Base-by-base conservation (phyloP, 2,797 vertebrate genomes). In the Siniperca obscura region DNA sequence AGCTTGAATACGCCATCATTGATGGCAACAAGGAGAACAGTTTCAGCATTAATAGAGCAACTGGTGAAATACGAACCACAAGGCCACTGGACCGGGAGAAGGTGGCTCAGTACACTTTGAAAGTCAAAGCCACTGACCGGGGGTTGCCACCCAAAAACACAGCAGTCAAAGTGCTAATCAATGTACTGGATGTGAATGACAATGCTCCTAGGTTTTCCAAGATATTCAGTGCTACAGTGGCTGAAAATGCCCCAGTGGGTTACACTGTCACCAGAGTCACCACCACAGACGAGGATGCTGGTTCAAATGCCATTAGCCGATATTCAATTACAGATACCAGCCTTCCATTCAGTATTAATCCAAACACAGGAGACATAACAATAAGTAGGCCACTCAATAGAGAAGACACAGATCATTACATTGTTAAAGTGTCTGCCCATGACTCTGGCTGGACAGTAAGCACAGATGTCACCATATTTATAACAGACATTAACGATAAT, bases 391-490 rank as follows among this genome's bases (percentile, higher is more conserved):
- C 97, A 0, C 94, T 99, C 19, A 98, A 99, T 68, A 96, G 98
- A 90, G 98, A 99, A 90, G 97, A 99, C 87, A 97, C 94, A 0
- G 96, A 98, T 77, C 97, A 97, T 70, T 99, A 99, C 88, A 97
- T 98, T 14, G 96, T 98, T 81, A 96, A 96, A 85, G 97, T 99
- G 48, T 97, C 98, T 3, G 98, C 98, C 0, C 98, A 98, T 11
- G 98, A 99, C 92, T 99, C 97, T 0, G 98, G 98, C 13, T 99
- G 98, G 98, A 99, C 98, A 0, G 98, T 99, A 3, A 99, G 98
- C 93, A 99, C 98, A 0, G 98, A 99, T 2, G 97, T 99, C 83
- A 98, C 98, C 3, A 92, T 99, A 81, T 98, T 98, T 86, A 96
- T 99, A 70, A 97, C 90, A 0, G 98, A 99, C 27, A 60, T 99